Percentiles rank a stretch among this genome's conserved stretches.
Evolutionary conservation across 2,113 vertebrate genomes (phyloP).

Genomic region (Furnarius figulus): DNA sequence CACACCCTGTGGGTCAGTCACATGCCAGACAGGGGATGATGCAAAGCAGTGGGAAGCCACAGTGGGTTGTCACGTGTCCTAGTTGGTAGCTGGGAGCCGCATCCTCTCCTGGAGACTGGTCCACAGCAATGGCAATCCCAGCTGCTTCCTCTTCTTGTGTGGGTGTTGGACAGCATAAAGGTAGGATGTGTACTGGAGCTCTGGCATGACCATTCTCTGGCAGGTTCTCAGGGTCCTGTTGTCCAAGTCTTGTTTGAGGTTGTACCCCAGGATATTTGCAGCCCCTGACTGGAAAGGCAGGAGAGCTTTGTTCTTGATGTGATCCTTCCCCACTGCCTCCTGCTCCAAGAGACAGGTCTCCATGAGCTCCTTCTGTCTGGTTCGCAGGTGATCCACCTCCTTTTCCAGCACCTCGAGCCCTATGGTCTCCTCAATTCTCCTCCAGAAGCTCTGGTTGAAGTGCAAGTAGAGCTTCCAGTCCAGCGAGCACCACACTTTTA

Average conservation of each 20-base stretch:
- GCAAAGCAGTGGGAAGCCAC: neutral
- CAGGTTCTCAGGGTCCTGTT: conserved; percentile 64
- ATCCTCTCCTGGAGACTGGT: neutral
- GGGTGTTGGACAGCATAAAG: conserved; percentile 82
- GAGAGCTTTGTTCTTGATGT: conserved; percentile 69
- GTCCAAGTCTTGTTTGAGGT: conserved; percentile 73
- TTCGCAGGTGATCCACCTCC: conserved; percentile 75
- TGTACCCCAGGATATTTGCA: conserved; percentile 86
- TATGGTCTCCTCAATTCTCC: conserved; percentile 67
- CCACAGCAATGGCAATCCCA: neutral
- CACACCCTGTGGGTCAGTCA: neutral
- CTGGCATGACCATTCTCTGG: conserved; percentile 78
- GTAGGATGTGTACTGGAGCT: conserved; percentile 80
- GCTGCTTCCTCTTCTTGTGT: conserved; percentile 36
- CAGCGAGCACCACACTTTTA: conserved; percentile 80
- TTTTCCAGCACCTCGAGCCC: conserved; percentile 62
- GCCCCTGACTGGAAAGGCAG: conserved; percentile 82
- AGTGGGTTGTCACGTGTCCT: neutral
- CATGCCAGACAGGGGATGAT: rapidly evolving
- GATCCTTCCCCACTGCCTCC: conserved; percentile 42
- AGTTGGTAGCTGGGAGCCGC: neutral
- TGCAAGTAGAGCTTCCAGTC: conserved; percentile 89
- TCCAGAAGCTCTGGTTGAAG: conserved; percentile 88
- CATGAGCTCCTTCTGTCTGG: conserved; percentile 68
- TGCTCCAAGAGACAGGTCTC: conserved; percentile 75